Conservation (phyloP, 2,113 vertebrate species). For the Crotophaga sulcirostris region DNA sequence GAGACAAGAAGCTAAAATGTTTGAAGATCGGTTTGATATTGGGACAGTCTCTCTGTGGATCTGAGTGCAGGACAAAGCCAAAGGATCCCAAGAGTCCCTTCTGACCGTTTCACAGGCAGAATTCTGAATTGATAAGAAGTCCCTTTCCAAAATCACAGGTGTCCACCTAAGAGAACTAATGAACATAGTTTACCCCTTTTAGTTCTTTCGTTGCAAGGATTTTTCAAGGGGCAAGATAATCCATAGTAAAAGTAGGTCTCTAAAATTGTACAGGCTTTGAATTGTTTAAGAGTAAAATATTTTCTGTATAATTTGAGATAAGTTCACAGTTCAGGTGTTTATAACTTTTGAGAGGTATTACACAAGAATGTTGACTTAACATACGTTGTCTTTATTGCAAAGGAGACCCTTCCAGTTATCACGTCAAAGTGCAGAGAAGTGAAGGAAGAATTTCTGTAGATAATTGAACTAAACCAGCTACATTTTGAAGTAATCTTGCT, state of each 20-base stretch:
- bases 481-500: background rate
- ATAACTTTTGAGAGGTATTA: background rate
- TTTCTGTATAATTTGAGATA: background rate
- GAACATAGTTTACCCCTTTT: background rate
- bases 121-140: background rate
- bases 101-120: background rate
- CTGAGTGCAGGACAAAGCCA: background rate
- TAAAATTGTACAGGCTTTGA: background rate
- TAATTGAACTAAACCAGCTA: background rate
- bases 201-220: background rate
- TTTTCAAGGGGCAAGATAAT: background rate
- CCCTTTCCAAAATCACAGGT: background rate
- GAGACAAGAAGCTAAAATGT: background rate
- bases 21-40: background rate
- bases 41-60: background rate
- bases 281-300: background rate
- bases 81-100: background rate
- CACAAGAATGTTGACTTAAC: background rate
- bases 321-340: background rate
- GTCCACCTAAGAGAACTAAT: background rate
- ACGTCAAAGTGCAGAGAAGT: background rate
- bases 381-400: background rate
- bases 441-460: background rate
- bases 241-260: background rate
- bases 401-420: background rate